Conservation (phyloP, 2,113 vertebrate species). For the Rhinichthys klamathensis region DNA sequence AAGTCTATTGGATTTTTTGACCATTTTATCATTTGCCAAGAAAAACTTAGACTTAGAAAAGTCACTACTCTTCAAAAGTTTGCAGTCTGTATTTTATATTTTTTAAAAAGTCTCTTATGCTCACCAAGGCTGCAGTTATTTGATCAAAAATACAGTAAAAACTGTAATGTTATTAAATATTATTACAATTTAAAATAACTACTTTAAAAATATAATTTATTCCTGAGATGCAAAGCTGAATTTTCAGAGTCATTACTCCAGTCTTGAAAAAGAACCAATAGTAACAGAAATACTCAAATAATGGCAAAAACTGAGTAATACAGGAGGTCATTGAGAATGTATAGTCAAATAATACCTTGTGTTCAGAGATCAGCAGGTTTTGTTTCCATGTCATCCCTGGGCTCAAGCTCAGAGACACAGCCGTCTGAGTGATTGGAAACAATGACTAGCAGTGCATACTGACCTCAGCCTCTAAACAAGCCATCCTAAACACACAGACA, state of each 20-base stretch:
- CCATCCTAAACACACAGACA: conserved; percentile 46
- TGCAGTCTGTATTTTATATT: background rate
- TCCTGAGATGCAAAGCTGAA: background rate
- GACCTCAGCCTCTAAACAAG: conserved; percentile 34
- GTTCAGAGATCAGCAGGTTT: conserved; percentile 42
- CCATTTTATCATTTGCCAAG: too few species aligned
- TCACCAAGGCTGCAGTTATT: background rate
- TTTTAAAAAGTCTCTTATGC: background rate
- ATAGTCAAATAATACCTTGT: conserved; percentile 45
- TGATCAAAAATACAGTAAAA: background rate
- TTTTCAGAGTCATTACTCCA: background rate
- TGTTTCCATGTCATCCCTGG: conserved; percentile 48
- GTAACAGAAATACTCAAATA: background rate
- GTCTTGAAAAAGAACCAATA: background rate
- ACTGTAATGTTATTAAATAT: background rate
- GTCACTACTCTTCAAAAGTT: background rate
- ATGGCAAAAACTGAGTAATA: background rate
- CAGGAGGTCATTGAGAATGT: background rate
- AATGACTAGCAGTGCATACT: conserved; percentile 49
- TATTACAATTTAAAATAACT: background rate
- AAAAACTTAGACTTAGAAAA: too few species aligned
- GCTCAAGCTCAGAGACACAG: conserved; percentile 42
- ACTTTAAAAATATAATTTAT: background rate
- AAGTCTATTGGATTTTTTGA: too few species aligned
- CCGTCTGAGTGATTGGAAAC: conserved; percentile 35